A percentile compares a stretch with the other conserved stretches of the same genome.
phyloP scores from a whole-genome alignment of 2,113 vertebrate species.

The Bothrops jararaca region DNA sequence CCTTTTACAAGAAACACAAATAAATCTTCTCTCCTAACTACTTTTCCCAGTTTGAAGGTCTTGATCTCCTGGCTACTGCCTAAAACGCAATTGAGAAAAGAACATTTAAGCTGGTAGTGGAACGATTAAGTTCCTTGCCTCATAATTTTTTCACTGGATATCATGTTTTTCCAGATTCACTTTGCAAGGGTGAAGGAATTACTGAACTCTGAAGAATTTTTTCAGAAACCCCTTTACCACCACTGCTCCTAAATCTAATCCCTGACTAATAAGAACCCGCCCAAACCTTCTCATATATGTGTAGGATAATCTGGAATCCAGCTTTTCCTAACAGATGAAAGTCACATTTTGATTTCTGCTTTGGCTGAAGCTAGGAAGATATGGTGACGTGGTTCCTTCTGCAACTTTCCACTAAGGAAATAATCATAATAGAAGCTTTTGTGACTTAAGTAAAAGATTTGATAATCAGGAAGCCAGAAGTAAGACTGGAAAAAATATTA shows the following conservation, averaged over 20 bases:
- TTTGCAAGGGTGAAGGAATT: not conserved
- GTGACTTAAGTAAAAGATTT: not conserved
- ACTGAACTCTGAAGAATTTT: not conserved
- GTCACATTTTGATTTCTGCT: not conserved
- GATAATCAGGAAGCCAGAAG: not conserved
- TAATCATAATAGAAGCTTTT: too few species aligned
- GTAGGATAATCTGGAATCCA: not conserved
- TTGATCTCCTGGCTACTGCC: not conserved
- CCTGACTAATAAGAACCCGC: not conserved
- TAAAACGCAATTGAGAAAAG: not conserved
- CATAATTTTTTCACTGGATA: not conserved
- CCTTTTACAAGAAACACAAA: not conserved
- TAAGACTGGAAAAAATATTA: not conserved
- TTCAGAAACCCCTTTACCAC: not conserved
- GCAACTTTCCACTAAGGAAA: not conserved
- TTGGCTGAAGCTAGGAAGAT: not conserved
- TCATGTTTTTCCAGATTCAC: not conserved
- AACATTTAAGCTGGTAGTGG: too few species aligned
- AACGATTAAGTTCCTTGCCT: not conserved
- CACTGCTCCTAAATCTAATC: not conserved
- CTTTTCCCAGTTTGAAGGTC: not conserved
- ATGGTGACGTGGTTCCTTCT: not conserved
- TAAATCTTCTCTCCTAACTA: not conserved
- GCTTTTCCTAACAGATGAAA: not conserved
- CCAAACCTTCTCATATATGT: not conserved